Base-by-base conservation (phyloP, 2,888 invertebrate genomes). In the Drosophila diplacantha region DNA sequence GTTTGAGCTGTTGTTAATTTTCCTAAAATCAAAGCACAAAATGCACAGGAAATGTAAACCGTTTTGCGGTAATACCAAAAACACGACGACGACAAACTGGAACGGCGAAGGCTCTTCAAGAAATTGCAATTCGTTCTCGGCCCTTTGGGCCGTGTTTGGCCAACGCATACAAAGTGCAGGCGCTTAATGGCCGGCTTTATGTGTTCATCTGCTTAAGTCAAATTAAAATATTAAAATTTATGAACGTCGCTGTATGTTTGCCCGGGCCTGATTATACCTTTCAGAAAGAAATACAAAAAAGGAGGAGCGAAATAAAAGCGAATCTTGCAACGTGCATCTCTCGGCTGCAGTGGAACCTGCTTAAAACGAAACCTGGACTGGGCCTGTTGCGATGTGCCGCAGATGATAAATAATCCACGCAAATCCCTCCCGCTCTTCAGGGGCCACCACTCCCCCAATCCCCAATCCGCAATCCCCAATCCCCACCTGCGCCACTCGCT, bases 401-500 rank as follows among this genome's bases (percentile, higher is more conserved):
- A 69, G 84, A 82, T 83, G 80, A 80, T 80, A 80, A 80, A 83
- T 79, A 82, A 79, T 83, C 80, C 84, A 83, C 84, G 80, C 84
- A 80, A 83, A 79, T 71, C 63, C 39, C 54, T 55, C 53, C 49
- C 52, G 55, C 60, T 60, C 37, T 29, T 35, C 22, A 1, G 39
- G 20, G 22, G 22, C 24, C 41, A 41, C 41, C 3, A n/a, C 41
- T 35, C 35, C 52, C 46, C 32, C 22, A 22, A 22, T 22, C 22
- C 22, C 22, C 34, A 26, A 29, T 22, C 47, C 37, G 26, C 29
- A 31, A 16, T 43, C 32, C 38, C 44, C 35, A 57, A 37, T 32
- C 51, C 75, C 64, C 75, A 73, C 69, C 53, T 66, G 66, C 61
- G 49, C 76, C 71, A 80, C 76, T 82, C 41, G 75, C 81, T 84